Evolutionary conservation across 2,113 vertebrate species (phyloP).

Genomic region (Pollachius pollachius): DNA sequence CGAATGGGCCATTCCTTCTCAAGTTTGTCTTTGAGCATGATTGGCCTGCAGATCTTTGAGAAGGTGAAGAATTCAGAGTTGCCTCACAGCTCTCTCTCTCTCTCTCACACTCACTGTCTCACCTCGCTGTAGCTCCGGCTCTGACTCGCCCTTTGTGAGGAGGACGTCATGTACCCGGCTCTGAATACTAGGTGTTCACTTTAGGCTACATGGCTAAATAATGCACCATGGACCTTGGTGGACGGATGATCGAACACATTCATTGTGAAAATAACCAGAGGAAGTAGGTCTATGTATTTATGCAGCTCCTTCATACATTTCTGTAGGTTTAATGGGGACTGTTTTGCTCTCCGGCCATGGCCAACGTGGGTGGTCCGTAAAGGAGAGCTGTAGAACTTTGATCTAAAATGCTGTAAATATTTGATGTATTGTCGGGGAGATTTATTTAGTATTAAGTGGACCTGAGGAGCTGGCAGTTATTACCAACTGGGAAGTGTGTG

Average conservation of each 20-base stretch:
- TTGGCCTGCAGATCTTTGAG: conserved; percentile 41
- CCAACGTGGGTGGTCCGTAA: conserved; percentile 10
- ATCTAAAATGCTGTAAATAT: conserved; percentile 50
- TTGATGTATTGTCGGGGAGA: conserved; percentile 32
- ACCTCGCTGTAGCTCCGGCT: no score
- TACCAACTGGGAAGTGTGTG: conserved; percentile 4
- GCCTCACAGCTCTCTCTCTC: no score
- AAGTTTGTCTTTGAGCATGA: conserved; percentile 41
- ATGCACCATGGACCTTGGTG: no score
- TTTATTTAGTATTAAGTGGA: conserved; percentile 38
- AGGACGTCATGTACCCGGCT: no score
- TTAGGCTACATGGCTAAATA: no score
- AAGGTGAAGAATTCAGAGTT: conserved; percentile 13
- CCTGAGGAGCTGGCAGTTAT: conserved; percentile 24
- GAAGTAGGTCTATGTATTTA: no score
- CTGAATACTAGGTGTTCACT: no score
- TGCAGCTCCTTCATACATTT: conserved; percentile 12
- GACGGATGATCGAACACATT: no score
- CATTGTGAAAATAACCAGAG: no score
- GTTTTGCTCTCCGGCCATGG: neutral
- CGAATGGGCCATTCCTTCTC: conserved; percentile 24
- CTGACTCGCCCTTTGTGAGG: no score
- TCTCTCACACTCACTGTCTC: no score
- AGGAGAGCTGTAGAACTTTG: conserved; percentile 25
- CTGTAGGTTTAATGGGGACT: conserved; percentile 12